Evolutionary conservation across 2,888 invertebrate species (phyloP).

Genomic region (Lucinisca nassula): DNA sequence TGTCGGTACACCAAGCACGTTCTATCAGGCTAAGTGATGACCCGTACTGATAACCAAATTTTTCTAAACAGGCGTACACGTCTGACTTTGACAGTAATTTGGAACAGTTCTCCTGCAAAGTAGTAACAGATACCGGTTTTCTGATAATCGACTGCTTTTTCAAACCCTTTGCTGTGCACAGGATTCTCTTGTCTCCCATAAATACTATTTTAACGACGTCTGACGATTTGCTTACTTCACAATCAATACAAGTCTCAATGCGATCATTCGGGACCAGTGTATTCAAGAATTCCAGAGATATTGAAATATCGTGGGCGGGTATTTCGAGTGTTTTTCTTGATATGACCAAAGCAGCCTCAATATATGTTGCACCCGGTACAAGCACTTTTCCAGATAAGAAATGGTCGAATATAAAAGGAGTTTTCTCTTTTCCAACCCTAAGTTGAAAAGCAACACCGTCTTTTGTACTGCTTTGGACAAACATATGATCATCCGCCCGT

Average conservation of each 20-base stretch:
- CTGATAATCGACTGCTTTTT: background rate
- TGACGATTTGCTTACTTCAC: background rate
- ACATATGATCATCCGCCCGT: background rate
- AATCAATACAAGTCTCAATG: background rate
- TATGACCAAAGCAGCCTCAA: background rate
- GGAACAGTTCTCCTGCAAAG: background rate
- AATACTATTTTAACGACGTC: background rate
- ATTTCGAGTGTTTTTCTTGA: background rate
- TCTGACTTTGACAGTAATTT: background rate
- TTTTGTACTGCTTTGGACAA: background rate
- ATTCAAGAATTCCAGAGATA: background rate
- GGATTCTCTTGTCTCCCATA: background rate
- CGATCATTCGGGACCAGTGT: background rate
- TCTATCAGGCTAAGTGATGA: background rate
- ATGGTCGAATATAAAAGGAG: background rate
- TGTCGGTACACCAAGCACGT: background rate
- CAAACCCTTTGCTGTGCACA: background rate
- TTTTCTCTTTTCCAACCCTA: background rate
- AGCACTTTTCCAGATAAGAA: background rate
- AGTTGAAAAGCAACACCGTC: background rate
- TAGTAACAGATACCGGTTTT: background rate
- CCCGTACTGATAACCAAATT: background rate
- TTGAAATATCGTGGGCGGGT: background rate
- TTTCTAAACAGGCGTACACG: background rate
- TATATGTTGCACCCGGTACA: conserved; percentile 2